Conservation (phyloP, 2,888 invertebrate species). For the Cynaeus angustus region DNA sequence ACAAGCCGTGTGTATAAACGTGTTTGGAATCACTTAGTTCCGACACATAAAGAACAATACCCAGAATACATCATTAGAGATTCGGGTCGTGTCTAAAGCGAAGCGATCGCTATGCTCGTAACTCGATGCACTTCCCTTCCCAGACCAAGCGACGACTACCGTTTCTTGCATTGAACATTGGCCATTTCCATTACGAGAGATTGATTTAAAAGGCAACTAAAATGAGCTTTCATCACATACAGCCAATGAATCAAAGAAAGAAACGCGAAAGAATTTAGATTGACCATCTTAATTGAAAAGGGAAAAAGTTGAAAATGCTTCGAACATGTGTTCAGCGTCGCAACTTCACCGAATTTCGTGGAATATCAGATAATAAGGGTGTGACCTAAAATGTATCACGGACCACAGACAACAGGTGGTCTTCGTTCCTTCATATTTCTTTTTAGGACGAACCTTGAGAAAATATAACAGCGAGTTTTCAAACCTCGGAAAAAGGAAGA, state of each 20-base stretch:
- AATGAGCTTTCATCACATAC: slow-evolving; percentile 26
- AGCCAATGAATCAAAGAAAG: slow-evolving; percentile 15
- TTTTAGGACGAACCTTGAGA: slow-evolving; percentile 21
- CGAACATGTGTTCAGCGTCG: slow-evolving; percentile 44
- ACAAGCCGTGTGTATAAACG: slow-evolving; percentile 63
- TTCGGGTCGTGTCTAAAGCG: slow-evolving; percentile 64
- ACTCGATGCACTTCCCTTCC: slow-evolving; percentile 56
- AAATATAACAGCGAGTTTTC: slow-evolving; percentile 13
- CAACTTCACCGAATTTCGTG: slow-evolving; percentile 44
- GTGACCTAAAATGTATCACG: slow-evolving; percentile 52
- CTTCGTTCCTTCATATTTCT: slow-evolving; percentile 35
- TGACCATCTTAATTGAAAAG: slow-evolving; percentile 43
- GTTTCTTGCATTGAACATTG: slow-evolving; percentile 51
- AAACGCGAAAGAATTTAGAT: not conserved
- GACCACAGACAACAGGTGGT: slow-evolving; percentile 48
- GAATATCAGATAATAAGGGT: slow-evolving; percentile 52
- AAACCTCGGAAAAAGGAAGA: not conserved
- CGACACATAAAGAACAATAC: slow-evolving; percentile 68
- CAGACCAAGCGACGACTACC: slow-evolving; percentile 53
- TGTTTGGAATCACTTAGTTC: slow-evolving; percentile 67
- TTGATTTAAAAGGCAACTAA: slow-evolving; percentile 27
- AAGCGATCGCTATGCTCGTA: slow-evolving; percentile 57
- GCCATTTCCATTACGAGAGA: slow-evolving; percentile 26
- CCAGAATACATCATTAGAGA: slow-evolving; percentile 66
- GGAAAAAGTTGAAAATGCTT: slow-evolving; percentile 40